Conservation (phyloP, 2,797 vertebrate species). For the Betta splendens region DNA sequence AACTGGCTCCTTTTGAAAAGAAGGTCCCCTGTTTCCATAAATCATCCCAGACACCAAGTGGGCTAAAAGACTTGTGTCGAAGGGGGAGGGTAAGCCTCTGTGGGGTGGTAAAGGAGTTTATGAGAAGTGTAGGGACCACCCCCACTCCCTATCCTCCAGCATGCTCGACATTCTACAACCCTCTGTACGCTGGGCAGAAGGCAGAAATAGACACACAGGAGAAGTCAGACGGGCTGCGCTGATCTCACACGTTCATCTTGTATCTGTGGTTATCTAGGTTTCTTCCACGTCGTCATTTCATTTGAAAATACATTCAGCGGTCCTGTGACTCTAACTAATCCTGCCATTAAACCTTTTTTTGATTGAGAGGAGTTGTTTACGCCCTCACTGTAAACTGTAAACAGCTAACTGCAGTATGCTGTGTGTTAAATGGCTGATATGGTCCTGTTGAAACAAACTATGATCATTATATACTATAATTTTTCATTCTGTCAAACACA, state of each 20-base stretch:
- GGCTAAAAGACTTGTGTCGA: conserved; percentile 40
- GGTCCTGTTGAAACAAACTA: too few relatives aligned
- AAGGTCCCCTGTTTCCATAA: conserved; percentile 63
- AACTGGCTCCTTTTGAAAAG: conserved; percentile 31
- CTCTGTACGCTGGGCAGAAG: conserved; percentile 36
- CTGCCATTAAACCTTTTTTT: too few relatives aligned
- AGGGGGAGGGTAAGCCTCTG: not conserved
- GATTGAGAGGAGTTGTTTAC: not conserved
- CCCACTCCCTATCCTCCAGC: conserved; percentile 28
- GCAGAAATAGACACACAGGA: conserved; percentile 65
- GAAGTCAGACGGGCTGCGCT: not conserved
- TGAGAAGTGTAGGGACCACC: conserved; percentile 46
- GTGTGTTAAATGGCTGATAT: too few relatives aligned
- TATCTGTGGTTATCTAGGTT: too few relatives aligned
- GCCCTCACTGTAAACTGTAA: not conserved
- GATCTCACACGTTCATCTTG: not conserved
- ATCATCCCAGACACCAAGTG: conserved; percentile 54
- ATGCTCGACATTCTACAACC: conserved; percentile 64
- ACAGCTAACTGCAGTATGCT: not conserved
- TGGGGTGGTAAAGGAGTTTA: conserved; percentile 29
- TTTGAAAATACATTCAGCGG: too few relatives aligned
- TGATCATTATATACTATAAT: too few relatives aligned
- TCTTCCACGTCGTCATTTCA: too few relatives aligned
- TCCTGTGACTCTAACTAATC: too few relatives aligned
- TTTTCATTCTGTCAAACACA: too few relatives aligned